These are phyloP conservation scores for Belonocnema kinseyi DNA, from an alignment of 1,140 invertebrate species.

Conservation along the genomic window DNA sequence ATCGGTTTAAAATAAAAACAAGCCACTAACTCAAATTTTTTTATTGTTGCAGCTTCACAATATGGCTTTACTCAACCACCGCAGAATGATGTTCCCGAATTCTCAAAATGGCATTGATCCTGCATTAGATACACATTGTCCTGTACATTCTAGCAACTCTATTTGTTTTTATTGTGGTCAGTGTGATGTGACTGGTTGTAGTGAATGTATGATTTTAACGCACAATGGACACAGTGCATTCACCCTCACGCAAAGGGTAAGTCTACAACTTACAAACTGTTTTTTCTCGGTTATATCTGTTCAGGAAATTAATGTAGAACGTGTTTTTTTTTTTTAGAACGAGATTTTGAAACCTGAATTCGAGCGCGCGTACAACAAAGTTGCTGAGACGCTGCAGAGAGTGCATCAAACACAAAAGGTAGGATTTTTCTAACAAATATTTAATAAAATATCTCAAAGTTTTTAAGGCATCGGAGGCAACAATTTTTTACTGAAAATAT, in stretches of 20 bases:
- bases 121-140: slow-evolving; percentile 43
- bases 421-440: slow-evolving; percentile 32
- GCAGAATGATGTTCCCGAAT: slow-evolving; percentile 41
- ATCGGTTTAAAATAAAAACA: too few species aligned
- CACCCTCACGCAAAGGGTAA: slow-evolving; percentile 47
- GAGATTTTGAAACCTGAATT: slow-evolving; percentile 40
- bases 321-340: slow-evolving; percentile 55
- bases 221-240: slow-evolving; percentile 62
- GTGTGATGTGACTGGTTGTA: slow-evolving; percentile 64
- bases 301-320: slow-evolving; percentile 13
- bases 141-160: slow-evolving; percentile 42
- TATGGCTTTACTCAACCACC: slow-evolving; percentile 55
- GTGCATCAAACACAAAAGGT: slow-evolving; percentile 52
- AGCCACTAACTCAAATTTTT: slow-evolving; percentile 11
- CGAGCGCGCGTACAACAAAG: background rate
- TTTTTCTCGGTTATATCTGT: slow-evolving; percentile 22
- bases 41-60: slow-evolving; percentile 58
- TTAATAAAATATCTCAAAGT: too few species aligned
- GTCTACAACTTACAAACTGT: slow-evolving; percentile 34
- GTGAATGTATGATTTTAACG: slow-evolving; percentile 62
- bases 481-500: too few species aligned
- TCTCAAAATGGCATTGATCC: background rate
- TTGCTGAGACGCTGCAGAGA: slow-evolving; percentile 35
- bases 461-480: too few species aligned
- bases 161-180: slow-evolving; percentile 65